Evolutionary conservation across 1,140 invertebrate genomes (phyloP).

Genomic region (Bombus huntii): DNA sequence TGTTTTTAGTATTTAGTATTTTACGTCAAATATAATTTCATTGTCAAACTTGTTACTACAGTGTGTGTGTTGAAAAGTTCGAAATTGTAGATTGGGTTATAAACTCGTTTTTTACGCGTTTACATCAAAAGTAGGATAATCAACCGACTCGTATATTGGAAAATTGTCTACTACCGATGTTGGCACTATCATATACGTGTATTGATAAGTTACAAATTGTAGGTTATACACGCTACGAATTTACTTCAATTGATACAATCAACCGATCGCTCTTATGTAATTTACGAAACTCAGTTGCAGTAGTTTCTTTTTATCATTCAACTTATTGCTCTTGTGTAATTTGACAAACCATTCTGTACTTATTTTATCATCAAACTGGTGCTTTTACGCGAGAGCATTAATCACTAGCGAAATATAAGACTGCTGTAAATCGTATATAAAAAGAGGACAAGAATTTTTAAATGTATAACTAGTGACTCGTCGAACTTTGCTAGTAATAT

Average conservation of each 20-base stretch:
- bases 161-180: neutral
- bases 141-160: no score
- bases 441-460: no score
- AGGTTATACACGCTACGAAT: neutral
- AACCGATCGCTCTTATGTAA: fast-evolving
- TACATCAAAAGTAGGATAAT: no score
- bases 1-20: neutral
- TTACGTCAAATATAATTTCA: neutral
- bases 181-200: neutral
- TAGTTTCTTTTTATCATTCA: neutral
- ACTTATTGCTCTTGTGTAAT: neutral
- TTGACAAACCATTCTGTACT: neutral
- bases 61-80: no score
- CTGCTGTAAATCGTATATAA: no score
- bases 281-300: neutral
- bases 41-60: no score
- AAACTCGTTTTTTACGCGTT: no score
- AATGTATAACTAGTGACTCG: no score
- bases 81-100: no score
- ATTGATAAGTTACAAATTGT: neutral
- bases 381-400: no score
- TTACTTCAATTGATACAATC: neutral
- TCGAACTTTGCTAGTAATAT: no score
- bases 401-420: no score
- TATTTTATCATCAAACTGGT: neutral